Evolutionary conservation across 2,888 invertebrate species (phyloP), one percentile per base, ranked within the genome.

Genomic region (Microctonus hyperodae): DNA sequence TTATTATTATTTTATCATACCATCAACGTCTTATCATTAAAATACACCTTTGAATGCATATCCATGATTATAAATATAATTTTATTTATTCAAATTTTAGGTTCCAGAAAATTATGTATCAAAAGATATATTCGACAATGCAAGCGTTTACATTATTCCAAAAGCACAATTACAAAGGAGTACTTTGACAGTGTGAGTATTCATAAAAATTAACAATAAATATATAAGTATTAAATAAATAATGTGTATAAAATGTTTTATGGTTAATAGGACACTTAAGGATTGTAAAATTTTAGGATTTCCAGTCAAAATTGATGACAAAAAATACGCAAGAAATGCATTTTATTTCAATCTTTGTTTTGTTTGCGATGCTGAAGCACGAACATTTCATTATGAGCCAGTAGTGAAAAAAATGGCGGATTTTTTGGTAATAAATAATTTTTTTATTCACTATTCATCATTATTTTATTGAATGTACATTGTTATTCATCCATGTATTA

Each of bases 291-390:
- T 97, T 73, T 88, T 97, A 16, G 97, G 97, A 0, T 97, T 94
- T 84, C 97, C 97, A 0, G 93, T 97, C 48, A 89, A 92, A 72
- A 96, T 98, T 67, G 92, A 94, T 76, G 91, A 93, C 83, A 90
- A 92, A 59, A 92, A 94, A 78, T 98, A 98, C 85, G 91, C 92
- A 13, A 87, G 98, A 63, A 98, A 98, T 85, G 94, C 95, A n/a
- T 94, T 95, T 78, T 92, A 96, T 70, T 98, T 98, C 86, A 98
- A 98, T 85, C 85, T 96, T 33, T 97, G 97, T 84, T 96, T 98
- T 81, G 96, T 97, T 0, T 97, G 96, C 79, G 94, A 96, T 80
- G 92, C 94, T 61, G 91, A 92, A 86, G 92, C 95, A 0, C 89
- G 95, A 66, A 95, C 96, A 0, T 92, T 94, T 1, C 96, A 95